Percentiles rank a stretch among this genome's conserved stretches.
phyloP scores from a whole-genome alignment of 2,113 vertebrate species.

The Hemiprocne comata region DNA sequence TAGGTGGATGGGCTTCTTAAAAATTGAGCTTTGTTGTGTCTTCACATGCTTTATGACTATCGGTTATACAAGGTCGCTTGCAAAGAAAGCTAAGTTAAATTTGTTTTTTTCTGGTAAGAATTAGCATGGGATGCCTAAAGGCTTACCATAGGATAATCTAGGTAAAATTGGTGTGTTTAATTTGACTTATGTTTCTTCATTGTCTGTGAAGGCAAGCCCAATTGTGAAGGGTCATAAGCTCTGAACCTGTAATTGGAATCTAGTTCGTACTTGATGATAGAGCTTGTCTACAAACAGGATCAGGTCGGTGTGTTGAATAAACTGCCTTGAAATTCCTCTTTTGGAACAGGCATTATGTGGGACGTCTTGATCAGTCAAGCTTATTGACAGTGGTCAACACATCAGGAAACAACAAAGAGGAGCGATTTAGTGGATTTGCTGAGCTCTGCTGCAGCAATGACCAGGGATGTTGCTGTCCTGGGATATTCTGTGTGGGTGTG shows the following conservation, averaged over 20 bases:
- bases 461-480: background rate
- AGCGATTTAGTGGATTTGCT: background rate
- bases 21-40: accelerated
- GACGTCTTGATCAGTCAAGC: background rate
- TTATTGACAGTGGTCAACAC: background rate
- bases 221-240: background rate
- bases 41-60: background rate
- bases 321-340: background rate
- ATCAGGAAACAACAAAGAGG: background rate
- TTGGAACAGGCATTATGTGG: accelerated
- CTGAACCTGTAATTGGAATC: background rate
- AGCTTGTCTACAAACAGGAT: background rate
- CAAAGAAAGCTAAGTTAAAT: background rate
- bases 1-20: background rate
- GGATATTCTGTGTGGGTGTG: accelerated
- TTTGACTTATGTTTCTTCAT: conserved; percentile 14
- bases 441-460: background rate
- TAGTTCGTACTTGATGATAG: background rate
- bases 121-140: background rate
- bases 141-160: background rate
- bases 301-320: background rate
- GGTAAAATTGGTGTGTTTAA: background rate
- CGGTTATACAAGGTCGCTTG: background rate
- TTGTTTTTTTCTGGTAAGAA: background rate
- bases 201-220: background rate